A percentile compares a stretch with the other conserved stretches of the same genome.
phyloP scores from a whole-genome alignment of 1,140 invertebrate genomes.

The Diplogasteroides magnus region DNA sequence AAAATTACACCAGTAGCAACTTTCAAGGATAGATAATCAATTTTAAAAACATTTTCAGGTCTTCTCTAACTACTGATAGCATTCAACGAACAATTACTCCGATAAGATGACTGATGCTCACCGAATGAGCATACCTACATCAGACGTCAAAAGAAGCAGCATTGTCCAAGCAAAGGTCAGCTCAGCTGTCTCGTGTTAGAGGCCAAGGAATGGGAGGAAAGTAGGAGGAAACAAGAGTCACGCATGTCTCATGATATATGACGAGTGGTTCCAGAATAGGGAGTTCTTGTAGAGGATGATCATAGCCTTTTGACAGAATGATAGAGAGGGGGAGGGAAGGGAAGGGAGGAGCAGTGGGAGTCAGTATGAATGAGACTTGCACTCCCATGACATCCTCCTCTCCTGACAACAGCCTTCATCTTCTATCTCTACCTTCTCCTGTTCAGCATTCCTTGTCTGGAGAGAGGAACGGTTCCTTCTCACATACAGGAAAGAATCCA shows the following conservation, averaged over 20 bases:
- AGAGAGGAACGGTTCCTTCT: constrained; percentile 1
- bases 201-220: no score
- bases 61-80: constrained; percentile 12
- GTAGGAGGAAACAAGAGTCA: no score
- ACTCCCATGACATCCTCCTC: neutral
- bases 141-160: neutral
- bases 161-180: constrained; percentile 1
- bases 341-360: constrained; percentile 5
- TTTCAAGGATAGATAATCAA: constrained; percentile 4
- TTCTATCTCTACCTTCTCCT: neutral
- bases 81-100: neutral
- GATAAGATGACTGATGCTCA: neutral
- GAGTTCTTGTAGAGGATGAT: neutral
- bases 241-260: no score
- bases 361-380: constrained; percentile 12
- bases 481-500: constrained; percentile 9
- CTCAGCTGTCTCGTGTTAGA: no score
- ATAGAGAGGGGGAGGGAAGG: constrained; percentile 3
- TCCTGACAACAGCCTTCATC: constrained; percentile 1
- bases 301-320: no score
- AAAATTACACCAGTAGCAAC: neutral
- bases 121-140: neutral
- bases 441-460: neutral
- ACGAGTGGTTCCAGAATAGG: no score
- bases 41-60: constrained; percentile 1